A percentile compares a stretch with the other conserved stretches of the same genome.
Evolutionary conservation across 2,797 vertebrate species (phyloP).

Genomic region (Lithobates sylvaticus): DNA sequence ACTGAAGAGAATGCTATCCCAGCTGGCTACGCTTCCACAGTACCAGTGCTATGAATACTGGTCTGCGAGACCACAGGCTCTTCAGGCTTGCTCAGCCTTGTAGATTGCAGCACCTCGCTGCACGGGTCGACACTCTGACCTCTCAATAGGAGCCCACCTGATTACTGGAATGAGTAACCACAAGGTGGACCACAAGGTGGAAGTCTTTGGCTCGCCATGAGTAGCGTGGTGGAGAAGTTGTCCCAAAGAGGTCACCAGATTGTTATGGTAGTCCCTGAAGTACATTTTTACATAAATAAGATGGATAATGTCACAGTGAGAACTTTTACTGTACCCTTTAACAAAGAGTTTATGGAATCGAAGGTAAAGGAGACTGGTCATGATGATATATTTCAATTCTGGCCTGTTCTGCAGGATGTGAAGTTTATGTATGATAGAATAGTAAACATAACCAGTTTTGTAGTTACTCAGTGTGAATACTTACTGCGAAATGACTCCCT

Average conservation of each 20-base stretch:
- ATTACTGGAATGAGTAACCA: too few relatives aligned
- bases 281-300: slow-evolving; percentile 71
- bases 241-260: slow-evolving; percentile 80
- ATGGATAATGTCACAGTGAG: slow-evolving; percentile 71
- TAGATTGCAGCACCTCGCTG: too few relatives aligned
- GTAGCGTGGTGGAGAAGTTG: slow-evolving; percentile 78
- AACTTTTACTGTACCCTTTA: slow-evolving; percentile 73
- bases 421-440: accelerated
- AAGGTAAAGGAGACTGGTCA: slow-evolving; percentile 6
- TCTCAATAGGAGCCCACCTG: too few relatives aligned
- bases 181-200: slow-evolving; percentile 86
- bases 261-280: slow-evolving; percentile 81
- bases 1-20: too few relatives aligned
- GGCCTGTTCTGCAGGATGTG: slow-evolving; percentile 58
- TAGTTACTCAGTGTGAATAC: slow-evolving; percentile 65
- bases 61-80: too few relatives aligned
- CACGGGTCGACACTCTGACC: too few relatives aligned
- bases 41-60: too few relatives aligned
- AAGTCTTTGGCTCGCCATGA: slow-evolving; percentile 86
- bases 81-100: too few relatives aligned
- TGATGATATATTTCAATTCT: slow-evolving; percentile 50
- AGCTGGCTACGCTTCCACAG: too few relatives aligned
- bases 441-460: slow-evolving; percentile 59
- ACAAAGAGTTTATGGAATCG: slow-evolving; percentile 64
- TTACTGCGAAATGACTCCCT: slow-evolving; percentile 66